phyloP scores from a whole-genome alignment of 2,888 invertebrate genomes.

The Strigamia maritima region DNA sequence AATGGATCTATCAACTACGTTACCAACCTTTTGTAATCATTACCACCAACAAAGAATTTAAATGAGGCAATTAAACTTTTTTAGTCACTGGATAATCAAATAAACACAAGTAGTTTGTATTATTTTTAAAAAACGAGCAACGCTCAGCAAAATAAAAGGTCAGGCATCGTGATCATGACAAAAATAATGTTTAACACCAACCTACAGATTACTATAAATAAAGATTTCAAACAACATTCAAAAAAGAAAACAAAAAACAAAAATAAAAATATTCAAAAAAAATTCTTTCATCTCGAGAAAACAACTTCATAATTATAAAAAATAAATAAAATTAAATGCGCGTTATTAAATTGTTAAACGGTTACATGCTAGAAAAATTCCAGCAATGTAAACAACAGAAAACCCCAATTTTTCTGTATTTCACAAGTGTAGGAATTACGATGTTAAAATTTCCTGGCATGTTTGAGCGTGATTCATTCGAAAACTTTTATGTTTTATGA shows the following conservation, averaged over 20 bases:
- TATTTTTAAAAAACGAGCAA: neutral
- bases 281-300: no score
- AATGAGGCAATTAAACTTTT: constrained; percentile 12
- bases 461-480: neutral
- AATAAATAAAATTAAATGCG: no score
- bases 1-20: neutral
- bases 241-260: neutral
- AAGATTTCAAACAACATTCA: neutral
- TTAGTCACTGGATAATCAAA: neutral
- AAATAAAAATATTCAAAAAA: neutral
- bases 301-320: no score
- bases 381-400: no score
- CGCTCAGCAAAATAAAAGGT: constrained; percentile 23
- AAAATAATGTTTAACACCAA: constrained; percentile 11
- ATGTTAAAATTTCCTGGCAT: no score
- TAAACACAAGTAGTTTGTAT: constrained; percentile 6
- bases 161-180: neutral
- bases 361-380: no score
- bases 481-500: neutral
- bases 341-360: no score
- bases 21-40: neutral
- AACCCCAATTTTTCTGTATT: no score
- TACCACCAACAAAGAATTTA: neutral
- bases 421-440: neutral
- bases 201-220: constrained; percentile 25